Evolutionary conservation across 1,140 invertebrate genomes (phyloP), one percentile per base, ranked within the genome.

Genomic region (Wiebesia pumilae): DNA sequence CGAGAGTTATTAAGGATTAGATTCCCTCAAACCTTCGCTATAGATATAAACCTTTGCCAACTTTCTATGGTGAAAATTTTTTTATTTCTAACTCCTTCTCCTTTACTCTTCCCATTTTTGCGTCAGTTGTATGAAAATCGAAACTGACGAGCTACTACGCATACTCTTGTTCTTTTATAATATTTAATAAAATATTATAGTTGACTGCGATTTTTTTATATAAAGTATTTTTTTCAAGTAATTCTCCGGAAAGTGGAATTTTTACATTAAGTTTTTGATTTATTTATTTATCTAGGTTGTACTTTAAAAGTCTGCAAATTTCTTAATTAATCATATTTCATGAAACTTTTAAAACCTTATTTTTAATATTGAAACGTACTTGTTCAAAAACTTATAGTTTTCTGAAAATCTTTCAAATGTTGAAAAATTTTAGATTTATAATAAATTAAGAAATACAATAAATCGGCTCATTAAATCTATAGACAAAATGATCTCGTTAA

Each of bases 1-100:
- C 10, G 83, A 75, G 86, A 89, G 84, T 88, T 89, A 89, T 89
- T 87, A 87, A 87, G 88, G 82, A 87, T 86, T 81, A 30, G 71
- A 84, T 79, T 86, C 58, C 43, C 43, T 69, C 19, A 6, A 62
- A 40, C 30, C 69, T 81, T 43, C 12, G 40, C 69, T 47, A 27
- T 75, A 83, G n/a, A n/a, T n/a, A n/a, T n/a, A n/a, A n/a, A n/a
- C n/a, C n/a, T n/a, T n/a, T n/a, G n/a, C n/a, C 67, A 75, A 58
- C 69, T 75, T 83, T 75, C 35, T 40, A 54, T 24, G 51, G n/a
- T 1, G 69, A 83, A 83, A 83, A 83, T 54, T 83, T 83, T 75
- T 83, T 38, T 27, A 54, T 38, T 12, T 35, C 80, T 82, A 14
- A 14, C 30, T 38, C 19, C 40, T 83, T 75, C 75, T 51, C 30